phyloP scores from a whole-genome alignment of 2,113 vertebrate genomes.

The Lipophrys pholis region DNA sequence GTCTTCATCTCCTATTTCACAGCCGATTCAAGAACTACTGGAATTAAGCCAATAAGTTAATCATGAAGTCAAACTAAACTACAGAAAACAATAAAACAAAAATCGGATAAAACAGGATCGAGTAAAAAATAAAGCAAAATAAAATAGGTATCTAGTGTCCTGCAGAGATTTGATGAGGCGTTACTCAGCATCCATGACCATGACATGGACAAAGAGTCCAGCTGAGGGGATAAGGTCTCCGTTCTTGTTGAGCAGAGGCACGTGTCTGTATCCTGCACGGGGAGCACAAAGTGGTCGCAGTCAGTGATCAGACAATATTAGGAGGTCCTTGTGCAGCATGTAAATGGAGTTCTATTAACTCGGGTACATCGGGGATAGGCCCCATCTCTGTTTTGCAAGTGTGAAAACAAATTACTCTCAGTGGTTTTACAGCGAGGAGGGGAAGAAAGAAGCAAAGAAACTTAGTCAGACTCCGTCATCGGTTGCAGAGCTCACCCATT shows the following conservation, averaged over 20 bases:
- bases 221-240: constrained; percentile 89
- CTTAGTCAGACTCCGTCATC: not conserved
- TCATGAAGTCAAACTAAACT: constrained; percentile 26
- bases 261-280: constrained; percentile 91
- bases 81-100: not conserved
- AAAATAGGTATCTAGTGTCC: constrained; percentile 26
- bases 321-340: constrained; percentile 29
- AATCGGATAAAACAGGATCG: too few species aligned
- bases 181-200: constrained; percentile 78
- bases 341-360: constrained; percentile 24
- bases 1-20: not conserved
- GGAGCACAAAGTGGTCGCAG: constrained; percentile 30
- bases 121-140: not conserved
- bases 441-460: not conserved
- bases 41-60: constrained; percentile 54
- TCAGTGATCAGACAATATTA: constrained; percentile 27
- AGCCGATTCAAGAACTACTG: constrained; percentile 9
- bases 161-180: not conserved
- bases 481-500: constrained; percentile 83
- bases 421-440: not conserved
- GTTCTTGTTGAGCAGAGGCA: constrained; percentile 89
- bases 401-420: not conserved
- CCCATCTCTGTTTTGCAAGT: not conserved
- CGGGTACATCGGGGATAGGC: not conserved
- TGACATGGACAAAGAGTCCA: constrained; percentile 90